Evolutionary conservation across 2,888 invertebrate species (phyloP), one percentile per base, ranked within the genome.

Genomic region (Pyrrhia umbra): DNA sequence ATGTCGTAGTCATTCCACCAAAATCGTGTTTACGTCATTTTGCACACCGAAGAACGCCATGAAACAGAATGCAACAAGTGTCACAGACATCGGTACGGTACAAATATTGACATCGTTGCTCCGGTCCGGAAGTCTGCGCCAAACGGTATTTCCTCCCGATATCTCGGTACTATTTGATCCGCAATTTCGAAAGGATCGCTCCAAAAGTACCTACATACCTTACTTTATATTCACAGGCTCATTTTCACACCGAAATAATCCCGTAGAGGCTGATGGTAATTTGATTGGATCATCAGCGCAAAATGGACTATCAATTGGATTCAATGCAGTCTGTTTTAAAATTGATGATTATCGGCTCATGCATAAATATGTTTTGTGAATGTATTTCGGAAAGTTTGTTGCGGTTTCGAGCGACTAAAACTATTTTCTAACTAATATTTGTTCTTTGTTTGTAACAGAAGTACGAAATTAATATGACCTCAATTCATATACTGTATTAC

Each of bases 101-200:
- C 74, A 75, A 81, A 80, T 81, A 80, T 79, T 80, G 81, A 82
- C 78, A 79, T 51, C 65, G 68, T 55, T 67, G 51, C 70, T 68
- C 57, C 67, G 61, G 56, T 75, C 77, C 79, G 87, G 86, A 86
- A 82, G 77, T 80, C 67, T 66, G 75, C 69, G 64, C 67, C 68
- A 65, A 66, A 67, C 72, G 75, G 55, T 68, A 73, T 73, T 84
- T 85, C 80, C 79, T 73, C 64, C 51, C 69, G 43, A 68, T 68
- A 50, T 62, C 45, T 47, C 71, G 67, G 56, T 57, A 51, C 59
- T 54, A 57, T 75, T 77, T 68, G 68, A 72, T 76, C 62, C 54
- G 63, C 59, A 71, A 72, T 80, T 78, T 70, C 59, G 47, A 50
- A 56, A 45, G 57, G 63, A 69, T 71, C 57, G 39, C 40, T 37